These are phyloP conservation scores for Camelus bactrianus DNA, from an alignment of 2,113 vertebrate genomes.

Conservation along the genomic window DNA sequence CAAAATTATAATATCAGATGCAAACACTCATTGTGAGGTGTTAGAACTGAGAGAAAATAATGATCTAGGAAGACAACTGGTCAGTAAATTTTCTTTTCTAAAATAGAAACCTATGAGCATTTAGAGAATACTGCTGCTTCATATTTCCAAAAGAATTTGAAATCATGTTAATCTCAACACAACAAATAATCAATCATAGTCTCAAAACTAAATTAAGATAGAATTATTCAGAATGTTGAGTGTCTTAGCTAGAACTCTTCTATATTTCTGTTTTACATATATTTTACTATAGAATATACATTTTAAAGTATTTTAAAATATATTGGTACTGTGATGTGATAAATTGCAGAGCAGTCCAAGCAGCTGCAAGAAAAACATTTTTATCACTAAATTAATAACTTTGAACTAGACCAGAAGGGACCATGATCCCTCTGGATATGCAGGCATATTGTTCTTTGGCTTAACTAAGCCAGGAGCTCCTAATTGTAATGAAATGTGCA, in stretches of 20 bases:
- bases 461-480: slow-evolving; percentile 43
- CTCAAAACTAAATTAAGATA: background rate
- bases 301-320: background rate
- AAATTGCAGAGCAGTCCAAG: slow-evolving; percentile 2
- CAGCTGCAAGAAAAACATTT: slow-evolving; percentile 71
- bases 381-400: slow-evolving; percentile 76
- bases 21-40: background rate
- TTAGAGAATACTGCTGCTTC: background rate
- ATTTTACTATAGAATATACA: background rate
- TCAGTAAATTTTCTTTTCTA: background rate
- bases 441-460: slow-evolving; percentile 56
- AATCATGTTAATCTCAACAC: slow-evolving; percentile 1
- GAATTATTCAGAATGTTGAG: background rate
- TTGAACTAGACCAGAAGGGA: slow-evolving; percentile 72
- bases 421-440: slow-evolving; percentile 54
- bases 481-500: slow-evolving; percentile 68
- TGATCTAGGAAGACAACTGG: background rate
- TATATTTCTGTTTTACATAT: background rate
- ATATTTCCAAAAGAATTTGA: background rate
- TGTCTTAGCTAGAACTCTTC: background rate
- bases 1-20: background rate
- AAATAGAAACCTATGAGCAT: background rate
- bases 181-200: background rate
- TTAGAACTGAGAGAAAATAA: background rate
- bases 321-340: background rate